These are phyloP conservation scores for Andrena minutula DNA, from an alignment of 2,888 invertebrate species.

Conservation along the genomic window DNA sequence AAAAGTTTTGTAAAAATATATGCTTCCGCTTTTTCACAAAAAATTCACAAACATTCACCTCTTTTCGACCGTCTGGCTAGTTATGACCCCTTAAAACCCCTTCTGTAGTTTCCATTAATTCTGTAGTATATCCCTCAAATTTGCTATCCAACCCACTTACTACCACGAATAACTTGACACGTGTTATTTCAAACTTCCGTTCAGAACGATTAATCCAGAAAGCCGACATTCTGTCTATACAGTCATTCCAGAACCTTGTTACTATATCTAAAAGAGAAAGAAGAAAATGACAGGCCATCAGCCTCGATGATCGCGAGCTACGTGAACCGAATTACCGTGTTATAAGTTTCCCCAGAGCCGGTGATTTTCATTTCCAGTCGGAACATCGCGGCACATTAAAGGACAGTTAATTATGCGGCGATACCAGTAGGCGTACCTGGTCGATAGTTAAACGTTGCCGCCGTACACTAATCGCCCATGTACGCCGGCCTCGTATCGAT, in stretches of 20 bases:
- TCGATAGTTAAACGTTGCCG: conserved; percentile 27
- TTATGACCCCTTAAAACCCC: too few species aligned
- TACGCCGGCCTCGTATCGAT: conserved; percentile 31
- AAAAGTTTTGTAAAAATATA: too few species aligned
- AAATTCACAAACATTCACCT: too few species aligned
- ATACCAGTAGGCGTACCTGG: conserved; percentile 47
- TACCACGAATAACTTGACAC: conserved; percentile 1
- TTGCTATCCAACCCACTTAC: not conserved
- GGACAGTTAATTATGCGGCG: conserved; percentile 48
- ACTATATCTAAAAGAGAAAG: conserved; percentile 2
- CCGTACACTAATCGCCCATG: conserved; percentile 56
- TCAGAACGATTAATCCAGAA: not conserved
- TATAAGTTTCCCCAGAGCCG: not conserved
- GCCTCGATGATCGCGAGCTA: not conserved
- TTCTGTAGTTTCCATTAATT: too few species aligned
- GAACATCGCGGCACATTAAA: conserved; percentile 8
- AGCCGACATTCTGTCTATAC: not conserved
- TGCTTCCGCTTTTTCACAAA: too few species aligned
- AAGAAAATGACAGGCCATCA: conserved; percentile 25
- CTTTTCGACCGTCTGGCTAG: too few species aligned
- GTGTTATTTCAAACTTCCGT: conserved; percentile 5
- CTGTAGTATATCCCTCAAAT: too few species aligned
- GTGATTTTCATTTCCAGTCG: conserved; percentile 40
- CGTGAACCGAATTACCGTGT: conserved; percentile 16
- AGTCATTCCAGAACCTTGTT: not conserved